Evolutionary conservation across 2,888 invertebrate species (phyloP), one percentile per base, ranked within the genome.

Genomic region (Andrena hattorfiana): DNA sequence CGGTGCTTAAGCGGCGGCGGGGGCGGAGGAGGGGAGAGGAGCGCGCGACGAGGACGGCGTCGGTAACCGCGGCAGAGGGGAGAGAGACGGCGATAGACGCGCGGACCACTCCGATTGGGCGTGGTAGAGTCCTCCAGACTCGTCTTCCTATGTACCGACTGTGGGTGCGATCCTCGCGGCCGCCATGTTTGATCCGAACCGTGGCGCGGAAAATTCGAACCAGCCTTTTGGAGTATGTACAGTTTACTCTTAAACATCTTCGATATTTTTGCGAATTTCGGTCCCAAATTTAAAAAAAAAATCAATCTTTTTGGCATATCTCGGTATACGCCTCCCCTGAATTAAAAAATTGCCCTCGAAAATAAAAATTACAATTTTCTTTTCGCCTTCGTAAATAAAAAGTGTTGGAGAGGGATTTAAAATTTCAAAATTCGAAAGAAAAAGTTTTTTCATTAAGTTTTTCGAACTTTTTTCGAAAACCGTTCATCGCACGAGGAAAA

Each of bases 91-190:
- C 7, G 26, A 75, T 66, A 79, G 82, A 81, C 82, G 85, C 85
- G 85, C 82, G 77, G 87, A 86, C 77, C 60, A 62, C 72, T 80
- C 42, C 83, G 84, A 88, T 88, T 88, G 88, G 88, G 88, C 87
- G 88, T 89, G 89, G 89, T 88, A 69, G 82, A 83, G 71, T 81
- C 81, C 54, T 26, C 85, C 76, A 82, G 77, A 56, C 51, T 81
- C 88, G 54, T 84, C 84, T 80, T 66, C 69, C 56, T 7, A 63
- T 8, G 6, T 86, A 86, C 86, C 85, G 87, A 86, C 87, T 48
- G 86, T 8, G 74, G 76, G 56, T 30, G 80, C 63, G 20, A 76
- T 70, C 49, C 3, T 5, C 60, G 77, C 60, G 42, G 13, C 10
- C 79, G 80, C 77, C 82, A 85, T 82, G 30, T 85, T 71, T n/a